Percentiles rank a stretch among this genome's conserved stretches.
Evolutionary conservation across 2,113 vertebrate genomes (phyloP).

Genomic region (Microcebus lehilahytsara): DNA sequence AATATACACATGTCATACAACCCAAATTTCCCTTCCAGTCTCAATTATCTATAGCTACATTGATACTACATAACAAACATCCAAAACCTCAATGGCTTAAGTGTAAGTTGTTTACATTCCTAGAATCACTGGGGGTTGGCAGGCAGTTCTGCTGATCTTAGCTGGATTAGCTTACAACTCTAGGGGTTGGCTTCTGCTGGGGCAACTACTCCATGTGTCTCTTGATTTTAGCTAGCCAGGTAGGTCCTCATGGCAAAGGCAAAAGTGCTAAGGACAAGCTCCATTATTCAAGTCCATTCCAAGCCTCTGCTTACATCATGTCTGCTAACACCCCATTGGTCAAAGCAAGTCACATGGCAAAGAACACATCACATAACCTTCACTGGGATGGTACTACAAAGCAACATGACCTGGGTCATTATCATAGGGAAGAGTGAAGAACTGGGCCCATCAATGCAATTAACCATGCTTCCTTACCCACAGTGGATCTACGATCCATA

Average conservation of each 20-base stretch:
- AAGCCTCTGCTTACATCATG: background rate
- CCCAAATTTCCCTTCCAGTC: background rate
- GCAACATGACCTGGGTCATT: background rate
- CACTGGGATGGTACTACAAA: background rate
- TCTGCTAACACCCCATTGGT: background rate
- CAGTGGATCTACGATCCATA: background rate
- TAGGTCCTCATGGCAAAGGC: slow-evolving; percentile 11
- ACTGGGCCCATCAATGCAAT: background rate
- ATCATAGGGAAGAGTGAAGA: background rate
- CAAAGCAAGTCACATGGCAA: background rate
- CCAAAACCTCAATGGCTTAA: background rate
- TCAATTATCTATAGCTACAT: background rate
- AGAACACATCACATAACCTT: background rate
- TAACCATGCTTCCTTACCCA: background rate
- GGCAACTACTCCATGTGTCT: background rate
- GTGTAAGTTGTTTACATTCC: background rate
- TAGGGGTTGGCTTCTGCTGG: background rate
- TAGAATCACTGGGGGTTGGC: background rate
- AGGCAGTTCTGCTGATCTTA: slow-evolving; percentile 2
- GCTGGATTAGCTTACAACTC: background rate
- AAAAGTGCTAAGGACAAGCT: background rate
- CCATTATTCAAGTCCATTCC: slow-evolving; percentile 1
- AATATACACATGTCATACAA: background rate
- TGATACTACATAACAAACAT: background rate
- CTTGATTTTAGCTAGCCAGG: background rate